Evolutionary conservation across 2,797 vertebrate genomes (phyloP).

Genomic region (Alcedo atthis): DNA sequence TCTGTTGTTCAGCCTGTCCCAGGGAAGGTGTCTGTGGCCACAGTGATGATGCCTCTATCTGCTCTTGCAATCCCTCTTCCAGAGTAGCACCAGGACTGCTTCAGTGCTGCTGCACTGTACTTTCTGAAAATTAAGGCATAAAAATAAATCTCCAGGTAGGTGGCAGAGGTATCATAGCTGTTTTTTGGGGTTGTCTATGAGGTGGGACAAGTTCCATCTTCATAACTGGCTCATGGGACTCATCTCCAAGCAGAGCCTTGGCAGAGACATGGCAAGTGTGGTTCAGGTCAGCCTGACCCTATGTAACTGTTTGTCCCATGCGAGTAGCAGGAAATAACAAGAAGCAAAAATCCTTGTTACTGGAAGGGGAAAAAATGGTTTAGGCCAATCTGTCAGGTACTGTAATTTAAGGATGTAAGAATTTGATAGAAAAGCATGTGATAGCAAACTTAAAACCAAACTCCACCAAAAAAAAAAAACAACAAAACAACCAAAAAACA

Average conservation of each 20-base stretch:
- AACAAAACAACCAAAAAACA: neutral
- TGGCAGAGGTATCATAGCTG: neutral
- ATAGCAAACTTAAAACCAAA: neutral
- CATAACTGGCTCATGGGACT: neutral
- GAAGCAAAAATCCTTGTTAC: neutral
- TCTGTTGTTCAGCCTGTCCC: neutral
- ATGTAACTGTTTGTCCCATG: neutral
- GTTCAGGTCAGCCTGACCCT: neutral
- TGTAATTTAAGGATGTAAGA: neutral
- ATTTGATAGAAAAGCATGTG: neutral
- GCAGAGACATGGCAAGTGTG: rapidly evolving
- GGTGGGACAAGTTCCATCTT: neutral
- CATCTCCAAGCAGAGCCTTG: neutral
- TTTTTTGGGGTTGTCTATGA: neutral
- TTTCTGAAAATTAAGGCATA: neutral
- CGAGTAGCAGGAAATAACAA: neutral
- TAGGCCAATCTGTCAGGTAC: neutral
- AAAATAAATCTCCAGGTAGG: neutral
- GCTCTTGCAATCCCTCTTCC: rapidly evolving
- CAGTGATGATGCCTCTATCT: neutral
- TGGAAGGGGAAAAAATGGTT: rapidly evolving
- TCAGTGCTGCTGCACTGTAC: rapidly evolving
- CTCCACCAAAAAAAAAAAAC: neutral
- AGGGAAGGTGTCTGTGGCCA: neutral
- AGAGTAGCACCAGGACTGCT: rapidly evolving